phyloP scores from a whole-genome alignment of 1,140 invertebrate species.

The Whitmania pigra region DNA sequence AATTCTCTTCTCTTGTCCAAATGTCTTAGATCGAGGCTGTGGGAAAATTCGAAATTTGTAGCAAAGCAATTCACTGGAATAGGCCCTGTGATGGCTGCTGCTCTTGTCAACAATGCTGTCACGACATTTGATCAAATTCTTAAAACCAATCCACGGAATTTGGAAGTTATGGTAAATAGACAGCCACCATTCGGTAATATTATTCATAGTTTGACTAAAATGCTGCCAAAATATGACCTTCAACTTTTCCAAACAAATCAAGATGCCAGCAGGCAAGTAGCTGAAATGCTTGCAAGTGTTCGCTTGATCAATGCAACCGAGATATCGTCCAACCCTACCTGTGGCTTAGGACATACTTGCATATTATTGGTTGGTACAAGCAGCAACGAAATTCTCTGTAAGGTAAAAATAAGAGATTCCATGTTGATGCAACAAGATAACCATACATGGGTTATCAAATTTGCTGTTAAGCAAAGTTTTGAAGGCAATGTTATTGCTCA shows the following conservation, averaged over 20 bases:
- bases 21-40: constrained; percentile 54
- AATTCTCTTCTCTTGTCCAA: constrained; percentile 53
- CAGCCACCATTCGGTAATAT: constrained; percentile 47
- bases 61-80: constrained; percentile 58
- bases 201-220: constrained; percentile 35
- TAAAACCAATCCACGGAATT: constrained; percentile 55
- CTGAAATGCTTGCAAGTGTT: constrained; percentile 31
- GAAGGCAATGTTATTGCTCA: not conserved
- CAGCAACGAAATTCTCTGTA: constrained; percentile 39
- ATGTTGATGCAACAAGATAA: not conserved
- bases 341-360: constrained; percentile 31
- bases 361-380: constrained; percentile 40
- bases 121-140: constrained; percentile 53
- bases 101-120: constrained; percentile 55
- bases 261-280: constrained; percentile 22
- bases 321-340: constrained; percentile 26
- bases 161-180: constrained; percentile 53
- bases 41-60: constrained; percentile 62
- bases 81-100: constrained; percentile 51
- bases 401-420: constrained; percentile 34
- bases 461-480: not conserved
- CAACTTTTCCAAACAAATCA: constrained; percentile 41
- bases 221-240: constrained; percentile 44
- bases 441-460: not conserved
- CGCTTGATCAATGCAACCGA: constrained; percentile 30